Evolutionary conservation across 2,797 vertebrate genomes (phyloP).

Genomic region (Pachyuromys duprasi): DNA sequence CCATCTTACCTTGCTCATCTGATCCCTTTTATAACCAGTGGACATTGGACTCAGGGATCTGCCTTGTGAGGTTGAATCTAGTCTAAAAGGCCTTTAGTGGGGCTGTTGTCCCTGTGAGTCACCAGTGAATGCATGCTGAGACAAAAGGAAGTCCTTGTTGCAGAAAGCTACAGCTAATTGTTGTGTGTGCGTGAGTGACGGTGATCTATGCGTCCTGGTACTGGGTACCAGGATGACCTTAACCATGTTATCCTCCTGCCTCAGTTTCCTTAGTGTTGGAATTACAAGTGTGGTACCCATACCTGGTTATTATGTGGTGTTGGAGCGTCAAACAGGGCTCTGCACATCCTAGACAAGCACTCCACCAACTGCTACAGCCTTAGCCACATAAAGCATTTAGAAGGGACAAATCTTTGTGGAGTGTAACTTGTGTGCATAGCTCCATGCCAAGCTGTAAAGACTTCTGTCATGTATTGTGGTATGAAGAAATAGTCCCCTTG

Average conservation of each 20-base stretch:
- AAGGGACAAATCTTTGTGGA: not conserved
- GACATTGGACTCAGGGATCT: constrained; percentile 30
- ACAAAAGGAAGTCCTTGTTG: not conserved
- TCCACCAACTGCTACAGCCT: not conserved
- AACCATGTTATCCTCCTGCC: not conserved
- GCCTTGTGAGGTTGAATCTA: constrained; percentile 13
- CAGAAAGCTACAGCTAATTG: not conserved
- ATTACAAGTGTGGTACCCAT: not conserved
- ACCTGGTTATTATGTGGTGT: not conserved
- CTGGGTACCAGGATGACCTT: not conserved
- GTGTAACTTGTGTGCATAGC: not conserved
- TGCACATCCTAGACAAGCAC: not conserved
- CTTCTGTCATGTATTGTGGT: not conserved
- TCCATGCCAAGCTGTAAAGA: not conserved
- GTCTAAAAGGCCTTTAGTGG: not conserved
- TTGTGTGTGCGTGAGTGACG: not conserved
- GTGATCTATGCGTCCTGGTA: not conserved
- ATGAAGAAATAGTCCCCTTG: not conserved
- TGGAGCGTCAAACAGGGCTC: not conserved
- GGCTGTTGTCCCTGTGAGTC: not conserved
- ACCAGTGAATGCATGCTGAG: not conserved
- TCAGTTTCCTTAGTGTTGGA: not conserved
- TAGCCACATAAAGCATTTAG: not conserved
- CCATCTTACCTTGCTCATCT: not conserved
- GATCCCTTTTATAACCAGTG: not conserved